phyloP scores from a whole-genome alignment of 2,113 vertebrate species.

The Pelodiscus sinensis region DNA sequence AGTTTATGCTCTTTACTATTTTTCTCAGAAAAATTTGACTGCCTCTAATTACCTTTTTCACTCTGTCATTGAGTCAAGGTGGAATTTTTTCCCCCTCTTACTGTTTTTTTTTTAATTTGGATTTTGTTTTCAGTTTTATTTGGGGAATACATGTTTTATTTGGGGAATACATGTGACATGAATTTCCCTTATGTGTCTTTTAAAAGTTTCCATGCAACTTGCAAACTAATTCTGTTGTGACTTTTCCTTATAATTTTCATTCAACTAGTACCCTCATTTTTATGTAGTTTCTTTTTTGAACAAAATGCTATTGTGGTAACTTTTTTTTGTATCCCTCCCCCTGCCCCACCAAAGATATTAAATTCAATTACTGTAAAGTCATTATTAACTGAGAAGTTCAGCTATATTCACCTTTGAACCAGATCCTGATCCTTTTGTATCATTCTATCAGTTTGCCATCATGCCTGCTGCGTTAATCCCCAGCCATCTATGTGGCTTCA shows the following conservation, averaged over 20 bases:
- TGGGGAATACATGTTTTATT: no score
- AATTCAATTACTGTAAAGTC: neutral
- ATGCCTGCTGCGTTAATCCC: neutral
- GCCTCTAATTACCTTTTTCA: neutral
- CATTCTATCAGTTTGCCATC: neutral
- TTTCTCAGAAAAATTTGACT: neutral
- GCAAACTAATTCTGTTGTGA: neutral
- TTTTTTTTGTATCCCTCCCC: neutral
- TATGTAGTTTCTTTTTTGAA: neutral
- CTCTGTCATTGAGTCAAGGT: neutral
- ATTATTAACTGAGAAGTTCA: neutral
- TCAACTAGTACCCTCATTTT: neutral
- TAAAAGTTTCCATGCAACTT: neutral
- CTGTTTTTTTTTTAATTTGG: neutral
- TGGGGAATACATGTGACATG: neutral
- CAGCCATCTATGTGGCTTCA: neutral
- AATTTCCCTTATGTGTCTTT: neutral
- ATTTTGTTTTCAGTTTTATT: neutral
- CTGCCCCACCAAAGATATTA: neutral
- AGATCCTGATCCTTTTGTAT: neutral
- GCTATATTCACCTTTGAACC: neutral
- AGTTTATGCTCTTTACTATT: neutral
- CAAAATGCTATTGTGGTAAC: neutral
- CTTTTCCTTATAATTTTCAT: neutral
- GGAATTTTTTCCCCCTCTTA: neutral